These are phyloP conservation scores for Nomia melanderi DNA, from an alignment of 1,140 invertebrate genomes.

Conservation along the genomic window DNA sequence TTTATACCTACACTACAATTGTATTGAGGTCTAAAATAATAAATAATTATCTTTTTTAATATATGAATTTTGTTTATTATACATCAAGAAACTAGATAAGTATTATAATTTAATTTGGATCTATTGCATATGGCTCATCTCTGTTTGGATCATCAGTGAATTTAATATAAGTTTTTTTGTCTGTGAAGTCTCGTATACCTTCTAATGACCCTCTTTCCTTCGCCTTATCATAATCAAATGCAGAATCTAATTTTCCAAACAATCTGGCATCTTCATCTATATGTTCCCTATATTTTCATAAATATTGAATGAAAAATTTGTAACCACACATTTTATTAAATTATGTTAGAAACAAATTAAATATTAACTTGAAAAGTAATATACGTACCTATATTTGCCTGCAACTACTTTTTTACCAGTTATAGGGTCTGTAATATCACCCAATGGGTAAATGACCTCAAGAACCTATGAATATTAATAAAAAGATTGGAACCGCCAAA, in stretches of 20 bases:
- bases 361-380: background rate
- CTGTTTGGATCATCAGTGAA: conserved; percentile 87
- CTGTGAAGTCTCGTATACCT: conserved; percentile 90
- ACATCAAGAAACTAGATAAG: background rate
- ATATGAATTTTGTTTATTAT: conserved; percentile 6
- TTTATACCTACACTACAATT: background rate
- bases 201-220: conserved; percentile 90
- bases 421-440: conserved; percentile 91
- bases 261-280: conserved; percentile 85
- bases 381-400: conserved; percentile 83
- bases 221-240: conserved; percentile 89
- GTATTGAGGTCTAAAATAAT: conserved; percentile 38
- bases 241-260: conserved; percentile 85
- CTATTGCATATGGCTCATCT: conserved; percentile 85
- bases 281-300: conserved; percentile 82
- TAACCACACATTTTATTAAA: background rate
- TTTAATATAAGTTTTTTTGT: conserved; percentile 87
- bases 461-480: conserved; percentile 80
- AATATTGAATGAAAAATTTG: conserved; percentile 9
- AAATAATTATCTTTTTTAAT: conserved; percentile 1
- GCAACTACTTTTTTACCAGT: conserved; percentile 89
- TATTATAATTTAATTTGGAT: background rate
- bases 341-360: background rate
- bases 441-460: conserved; percentile 89
- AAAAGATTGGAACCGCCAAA: background rate